Evolutionary conservation across 1,140 invertebrate genomes (phyloP).

Genomic region (Popillia japonica): DNA sequence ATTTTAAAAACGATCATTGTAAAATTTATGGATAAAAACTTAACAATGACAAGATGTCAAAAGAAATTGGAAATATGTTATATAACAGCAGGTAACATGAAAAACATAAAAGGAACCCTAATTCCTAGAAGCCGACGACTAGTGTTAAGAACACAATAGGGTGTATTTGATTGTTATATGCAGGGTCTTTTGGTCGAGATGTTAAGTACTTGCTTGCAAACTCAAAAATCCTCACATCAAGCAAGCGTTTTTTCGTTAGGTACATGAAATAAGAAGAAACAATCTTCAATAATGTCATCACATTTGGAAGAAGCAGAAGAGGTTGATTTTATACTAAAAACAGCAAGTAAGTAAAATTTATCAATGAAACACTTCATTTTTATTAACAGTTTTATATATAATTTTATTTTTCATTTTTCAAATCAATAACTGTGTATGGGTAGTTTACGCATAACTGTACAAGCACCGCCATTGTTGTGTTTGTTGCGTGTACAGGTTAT

Average conservation of each 20-base stretch:
- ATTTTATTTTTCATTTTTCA: too few species aligned
- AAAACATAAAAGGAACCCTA: too few species aligned
- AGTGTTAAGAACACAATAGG: neutral
- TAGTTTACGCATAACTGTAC: constrained; percentile 33
- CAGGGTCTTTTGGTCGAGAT: neutral
- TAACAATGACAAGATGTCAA: constrained; percentile 1
- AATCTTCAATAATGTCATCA: constrained; percentile 41
- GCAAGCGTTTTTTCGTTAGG: neutral
- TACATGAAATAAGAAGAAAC: constrained; percentile 27
- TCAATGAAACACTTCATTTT: neutral
- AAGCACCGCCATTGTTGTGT: constrained; percentile 23
- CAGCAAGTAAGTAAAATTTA: constrained; percentile 55
- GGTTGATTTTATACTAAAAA: constrained; percentile 58
- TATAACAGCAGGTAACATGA: neutral
- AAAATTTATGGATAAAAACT: neutral
- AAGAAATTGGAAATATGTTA: neutral
- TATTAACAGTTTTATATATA: too few species aligned
- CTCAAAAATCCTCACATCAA: constrained; percentile 17
- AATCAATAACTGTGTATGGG: constrained; percentile 20
- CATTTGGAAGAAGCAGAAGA: constrained; percentile 53
- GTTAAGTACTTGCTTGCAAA: constrained; percentile 3
- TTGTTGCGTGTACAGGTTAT: constrained; percentile 31
- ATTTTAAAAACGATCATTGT: constrained; percentile 22
- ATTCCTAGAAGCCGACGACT: too few species aligned
- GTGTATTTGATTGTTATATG: neutral